phyloP scores from a whole-genome alignment of 2,888 invertebrate genomes.

The Microchrysa polita region DNA sequence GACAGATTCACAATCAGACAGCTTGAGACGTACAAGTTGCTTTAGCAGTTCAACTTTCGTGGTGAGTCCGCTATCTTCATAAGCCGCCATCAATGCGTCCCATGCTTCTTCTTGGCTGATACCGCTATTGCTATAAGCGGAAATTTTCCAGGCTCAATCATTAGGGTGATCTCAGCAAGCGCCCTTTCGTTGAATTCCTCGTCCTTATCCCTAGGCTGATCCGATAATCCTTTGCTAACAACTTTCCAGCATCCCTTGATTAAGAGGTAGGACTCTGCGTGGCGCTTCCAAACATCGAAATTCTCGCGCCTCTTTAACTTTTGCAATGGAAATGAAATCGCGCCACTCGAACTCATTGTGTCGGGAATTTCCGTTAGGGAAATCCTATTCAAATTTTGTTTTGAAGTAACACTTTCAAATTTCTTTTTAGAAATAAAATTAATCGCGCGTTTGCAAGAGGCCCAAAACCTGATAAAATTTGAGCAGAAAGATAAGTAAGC shows the following conservation, averaged over 20 bases:
- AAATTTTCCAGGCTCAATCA: constrained; percentile 51
- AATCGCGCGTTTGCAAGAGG: too few relatives aligned
- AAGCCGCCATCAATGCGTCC: constrained; percentile 49
- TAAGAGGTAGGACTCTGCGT: constrained; percentile 49
- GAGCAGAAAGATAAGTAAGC: too few relatives aligned
- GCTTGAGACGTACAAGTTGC: too few relatives aligned
- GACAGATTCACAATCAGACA: constrained; percentile 47
- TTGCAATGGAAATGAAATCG: too few relatives aligned
- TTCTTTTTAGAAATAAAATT: too few relatives aligned
- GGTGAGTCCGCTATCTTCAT: constrained; percentile 48
- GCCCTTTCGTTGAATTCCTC: constrained; percentile 47
- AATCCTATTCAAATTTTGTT: too few relatives aligned
- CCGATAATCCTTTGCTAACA: constrained; percentile 6
- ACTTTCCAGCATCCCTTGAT: constrained; percentile 47
- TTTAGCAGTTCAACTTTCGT: too few relatives aligned
- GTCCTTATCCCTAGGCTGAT: constrained; percentile 31
- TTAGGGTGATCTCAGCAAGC: constrained; percentile 51
- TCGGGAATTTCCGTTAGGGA: too few relatives aligned
- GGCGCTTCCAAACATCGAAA: constrained; percentile 42
- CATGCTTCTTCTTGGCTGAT: constrained; percentile 51
- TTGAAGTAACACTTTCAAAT: too few relatives aligned
- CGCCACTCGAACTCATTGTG: too few relatives aligned
- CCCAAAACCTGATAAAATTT: too few relatives aligned
- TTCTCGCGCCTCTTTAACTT: too few relatives aligned
- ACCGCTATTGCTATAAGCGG: constrained; percentile 50